Evolutionary conservation across 2,888 invertebrate species (phyloP).

Genomic region (Melipona bicolor): DNA sequence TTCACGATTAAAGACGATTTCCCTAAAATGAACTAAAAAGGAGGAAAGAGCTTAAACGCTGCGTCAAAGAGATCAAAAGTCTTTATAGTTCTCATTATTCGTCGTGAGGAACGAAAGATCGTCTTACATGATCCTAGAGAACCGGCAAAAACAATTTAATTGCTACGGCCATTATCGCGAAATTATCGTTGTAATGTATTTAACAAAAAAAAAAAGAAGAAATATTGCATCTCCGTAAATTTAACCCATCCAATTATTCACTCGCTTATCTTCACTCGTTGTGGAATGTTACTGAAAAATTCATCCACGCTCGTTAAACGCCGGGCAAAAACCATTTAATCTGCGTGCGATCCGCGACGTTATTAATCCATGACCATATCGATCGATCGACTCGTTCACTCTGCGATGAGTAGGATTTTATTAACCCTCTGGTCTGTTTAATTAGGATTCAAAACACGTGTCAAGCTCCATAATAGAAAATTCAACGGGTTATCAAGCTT

Average conservation of each 20-base stretch:
- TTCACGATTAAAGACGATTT: neutral
- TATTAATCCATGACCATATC: neutral
- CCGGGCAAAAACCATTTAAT: neutral
- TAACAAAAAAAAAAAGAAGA: neutral
- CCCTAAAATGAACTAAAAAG: neutral
- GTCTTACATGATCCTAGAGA: neutral
- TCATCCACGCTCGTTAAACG: neutral
- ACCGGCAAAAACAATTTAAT: neutral
- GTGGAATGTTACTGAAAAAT: neutral
- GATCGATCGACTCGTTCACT: constrained; percentile 3
- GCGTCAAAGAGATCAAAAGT: neutral
- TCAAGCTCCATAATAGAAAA: constrained; percentile 29
- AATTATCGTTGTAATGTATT: neutral
- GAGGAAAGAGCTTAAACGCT: neutral
- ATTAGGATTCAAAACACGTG: constrained; percentile 22
- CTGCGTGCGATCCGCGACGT: neutral
- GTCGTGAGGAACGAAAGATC: neutral
- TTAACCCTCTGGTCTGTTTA: constrained; percentile 20
- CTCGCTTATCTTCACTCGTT: neutral
- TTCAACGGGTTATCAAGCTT: constrained; percentile 14
- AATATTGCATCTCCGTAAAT: neutral
- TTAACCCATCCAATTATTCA: neutral
- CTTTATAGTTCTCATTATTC: neutral
- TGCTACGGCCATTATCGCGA: neutral
- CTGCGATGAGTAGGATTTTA: constrained; percentile 17